A percentile compares a stretch with the other conserved stretches of the same genome.
Evolutionary conservation across 2,888 invertebrate genomes (phyloP).

Genomic region (Melanotus villosus): DNA sequence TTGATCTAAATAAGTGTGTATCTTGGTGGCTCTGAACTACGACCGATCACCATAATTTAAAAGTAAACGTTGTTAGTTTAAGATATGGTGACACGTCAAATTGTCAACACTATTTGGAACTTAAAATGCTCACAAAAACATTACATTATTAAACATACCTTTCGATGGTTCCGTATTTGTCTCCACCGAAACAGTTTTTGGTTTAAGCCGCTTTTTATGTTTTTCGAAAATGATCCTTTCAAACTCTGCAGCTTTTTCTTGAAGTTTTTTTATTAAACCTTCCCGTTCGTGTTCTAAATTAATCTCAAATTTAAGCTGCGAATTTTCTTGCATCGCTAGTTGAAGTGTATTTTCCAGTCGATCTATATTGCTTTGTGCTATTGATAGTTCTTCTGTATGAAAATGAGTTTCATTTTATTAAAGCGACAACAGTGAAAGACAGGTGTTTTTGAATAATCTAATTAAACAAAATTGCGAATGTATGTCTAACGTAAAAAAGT

Average conservation of each 20-base stretch:
- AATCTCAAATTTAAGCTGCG: constrained; percentile 42
- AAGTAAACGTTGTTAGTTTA: no score
- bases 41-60: no score
- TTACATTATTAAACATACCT: no score
- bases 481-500: no score
- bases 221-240: constrained; percentile 53
- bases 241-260: constrained; percentile 54
- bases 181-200: constrained; percentile 36
- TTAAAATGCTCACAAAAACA: no score
- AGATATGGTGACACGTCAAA: no score
- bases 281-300: constrained; percentile 52
- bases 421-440: neutral
- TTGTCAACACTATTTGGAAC: no score
- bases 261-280: constrained; percentile 49
- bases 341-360: constrained; percentile 30
- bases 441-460: no score
- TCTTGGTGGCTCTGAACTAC: no score
- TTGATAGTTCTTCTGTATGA: constrained; percentile 8
- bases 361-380: neutral
- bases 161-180: constrained; percentile 42
- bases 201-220: constrained; percentile 25
- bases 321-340: constrained; percentile 31
- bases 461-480: no score
- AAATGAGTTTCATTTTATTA: constrained; percentile 22
- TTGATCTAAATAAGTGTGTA: no score